Evolutionary conservation across 1,140 invertebrate genomes (phyloP), one percentile per base, ranked within the genome.

Genomic region (Lineus longissimus): DNA sequence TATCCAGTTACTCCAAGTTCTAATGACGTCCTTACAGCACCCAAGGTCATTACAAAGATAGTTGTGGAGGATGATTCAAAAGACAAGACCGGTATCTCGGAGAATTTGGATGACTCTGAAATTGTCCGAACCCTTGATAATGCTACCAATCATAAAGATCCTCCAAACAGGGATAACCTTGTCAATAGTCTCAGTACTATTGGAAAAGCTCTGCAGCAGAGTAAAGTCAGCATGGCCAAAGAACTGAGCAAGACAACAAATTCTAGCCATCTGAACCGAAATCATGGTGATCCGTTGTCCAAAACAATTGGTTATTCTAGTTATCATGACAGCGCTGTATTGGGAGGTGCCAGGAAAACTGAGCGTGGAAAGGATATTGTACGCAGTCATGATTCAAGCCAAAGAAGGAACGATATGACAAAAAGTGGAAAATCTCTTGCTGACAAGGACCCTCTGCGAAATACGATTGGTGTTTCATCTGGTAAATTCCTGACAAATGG

Each of bases 1-100:
- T 72, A 75, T 29, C 77, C 77, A 25, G 63, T 76, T n/a, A 78
- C 74, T 7, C 65, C 41, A 19, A 17, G 58, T 31, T 31, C 33
- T 43, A 30, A 31, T 23, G 40, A 61, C 6, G 60, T 31, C 23
- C 45, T 61, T 43, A 61, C 19, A 4, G 43, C 51, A 17, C 60
- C 60, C n/a, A 29, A 19, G 9, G 55, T 57, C 55, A 31, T 33
- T 19, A 57, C 23, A 4, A 27, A 29, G 55, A 29, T 19, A 31
- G 27, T 31, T 7, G 23, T 29, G 19, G 55, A 25, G 6, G 23
- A 27, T 19, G n/a, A 57, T 29, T 25, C 22, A 7, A 29, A 4
- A 22, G 33, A 36, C 33, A 36, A 36, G 15, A 36, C 33, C 4
- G 33, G 4, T 36, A 36, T 15, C 4, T 36, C 33, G 33, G 33